Percentiles rank a stretch among this genome's conserved stretches.
These are phyloP conservation scores for Aspiorhynchus laticeps DNA, from an alignment of 2,113 vertebrate genomes.

Conservation along the genomic window DNA sequence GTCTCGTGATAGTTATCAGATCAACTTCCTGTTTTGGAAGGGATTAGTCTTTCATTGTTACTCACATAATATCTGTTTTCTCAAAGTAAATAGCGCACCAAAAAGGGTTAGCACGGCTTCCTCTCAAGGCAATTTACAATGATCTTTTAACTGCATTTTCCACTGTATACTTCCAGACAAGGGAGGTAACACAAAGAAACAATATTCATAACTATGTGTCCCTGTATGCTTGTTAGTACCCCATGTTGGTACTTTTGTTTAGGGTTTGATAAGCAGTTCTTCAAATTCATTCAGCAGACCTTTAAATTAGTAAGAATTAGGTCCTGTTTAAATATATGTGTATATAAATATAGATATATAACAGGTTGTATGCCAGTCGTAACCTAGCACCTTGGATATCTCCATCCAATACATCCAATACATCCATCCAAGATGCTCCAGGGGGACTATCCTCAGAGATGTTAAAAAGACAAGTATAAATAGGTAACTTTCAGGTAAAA, in stretches of 20 bases:
- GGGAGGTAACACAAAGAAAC: conserved; percentile 25
- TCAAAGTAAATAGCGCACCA: conserved; percentile 62
- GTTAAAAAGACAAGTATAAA: not conserved
- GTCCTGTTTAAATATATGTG: not conserved
- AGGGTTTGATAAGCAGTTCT: not conserved
- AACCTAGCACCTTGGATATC: not conserved
- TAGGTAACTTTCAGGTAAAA: not conserved
- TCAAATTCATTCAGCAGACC: not conserved
- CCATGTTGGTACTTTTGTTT: not conserved
- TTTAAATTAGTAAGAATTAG: not conserved
- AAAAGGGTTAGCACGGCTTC: conserved; percentile 55
- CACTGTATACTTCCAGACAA: conserved; percentile 35
- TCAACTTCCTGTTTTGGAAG: conserved; percentile 68
- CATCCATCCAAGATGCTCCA: not conserved
- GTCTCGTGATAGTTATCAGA: conserved; percentile 71
- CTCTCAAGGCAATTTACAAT: conserved; percentile 60
- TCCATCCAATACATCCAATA: not conserved
- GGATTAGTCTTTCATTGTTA: conserved; percentile 73
- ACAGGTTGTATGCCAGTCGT: not conserved
- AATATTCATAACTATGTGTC: not conserved
- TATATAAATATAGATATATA: not conserved
- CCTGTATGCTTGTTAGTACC: not conserved
- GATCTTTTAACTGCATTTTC: conserved; percentile 45
- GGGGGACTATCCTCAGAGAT: not conserved
- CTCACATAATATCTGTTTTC: conserved; percentile 66